Evolutionary conservation across 2,888 invertebrate species (phyloP).

Genomic region (Netelia fuscicornis): DNA sequence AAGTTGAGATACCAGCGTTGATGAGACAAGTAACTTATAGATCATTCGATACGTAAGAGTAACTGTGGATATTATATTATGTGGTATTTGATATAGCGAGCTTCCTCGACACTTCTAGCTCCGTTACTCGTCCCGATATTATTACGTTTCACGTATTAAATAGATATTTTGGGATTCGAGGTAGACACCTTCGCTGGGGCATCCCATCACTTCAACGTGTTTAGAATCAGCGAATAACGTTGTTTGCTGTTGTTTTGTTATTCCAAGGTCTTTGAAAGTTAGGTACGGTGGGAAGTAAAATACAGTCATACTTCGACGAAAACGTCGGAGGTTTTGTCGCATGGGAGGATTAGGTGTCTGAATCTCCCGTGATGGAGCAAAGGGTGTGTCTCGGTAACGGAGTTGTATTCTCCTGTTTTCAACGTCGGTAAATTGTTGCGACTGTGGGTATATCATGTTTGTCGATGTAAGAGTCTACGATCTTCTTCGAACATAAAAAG

Average conservation of each 20-base stretch:
- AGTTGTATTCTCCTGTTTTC: not conserved
- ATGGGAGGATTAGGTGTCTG: conserved; percentile 11
- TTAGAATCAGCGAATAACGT: conserved; percentile 51
- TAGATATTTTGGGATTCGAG: conserved; percentile 6
- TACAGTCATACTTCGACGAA: conserved; percentile 18
- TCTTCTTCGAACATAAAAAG: not conserved
- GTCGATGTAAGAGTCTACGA: not conserved
- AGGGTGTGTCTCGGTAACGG: not conserved
- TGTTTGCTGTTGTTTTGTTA: conserved; percentile 46
- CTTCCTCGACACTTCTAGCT: conserved; percentile 24
- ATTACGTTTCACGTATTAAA: conserved; percentile 20
- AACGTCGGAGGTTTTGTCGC: conserved; percentile 33
- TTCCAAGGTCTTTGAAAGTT: conserved; percentile 58
- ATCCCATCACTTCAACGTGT: conserved; percentile 47
- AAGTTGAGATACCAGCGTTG: conserved; percentile 61
- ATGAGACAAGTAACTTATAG: conserved; percentile 42
- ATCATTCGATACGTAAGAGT: conserved; percentile 2
- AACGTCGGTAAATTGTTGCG: not conserved
- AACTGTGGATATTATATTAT: not conserved
- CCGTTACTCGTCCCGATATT: conserved; percentile 22
- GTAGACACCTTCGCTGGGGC: conserved; percentile 42
- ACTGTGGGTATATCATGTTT: not conserved
- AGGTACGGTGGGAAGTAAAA: conserved; percentile 13
- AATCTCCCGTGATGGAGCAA: not conserved
- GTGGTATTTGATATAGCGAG: conserved; percentile 46